Evolutionary conservation across 2,888 invertebrate genomes (phyloP).

Genomic region (Pristionchus fissidentatus): DNA sequence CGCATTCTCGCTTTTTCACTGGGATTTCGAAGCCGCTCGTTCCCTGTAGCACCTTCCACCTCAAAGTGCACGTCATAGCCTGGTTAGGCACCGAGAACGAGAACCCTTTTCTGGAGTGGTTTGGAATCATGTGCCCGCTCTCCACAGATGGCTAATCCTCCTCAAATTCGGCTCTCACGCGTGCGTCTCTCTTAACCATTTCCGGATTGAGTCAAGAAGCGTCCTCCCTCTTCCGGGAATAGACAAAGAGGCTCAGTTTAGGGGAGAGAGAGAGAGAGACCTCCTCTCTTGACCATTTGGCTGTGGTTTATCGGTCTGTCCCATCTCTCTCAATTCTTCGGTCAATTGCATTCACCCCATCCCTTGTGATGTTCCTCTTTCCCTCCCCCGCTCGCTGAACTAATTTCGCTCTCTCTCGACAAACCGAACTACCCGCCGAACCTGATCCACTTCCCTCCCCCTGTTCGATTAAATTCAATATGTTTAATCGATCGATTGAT

Average conservation of each 20-base stretch:
- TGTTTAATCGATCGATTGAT: not conserved
- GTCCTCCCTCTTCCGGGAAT: not conserved
- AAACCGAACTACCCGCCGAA: too few relatives aligned
- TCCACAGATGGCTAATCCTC: not conserved
- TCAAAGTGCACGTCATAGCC: not conserved
- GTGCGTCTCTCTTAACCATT: not conserved
- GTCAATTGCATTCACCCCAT: not conserved
- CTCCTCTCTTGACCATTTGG: conserved; percentile 24
- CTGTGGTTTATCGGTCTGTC: conserved; percentile 15
- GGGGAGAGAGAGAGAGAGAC: not conserved
- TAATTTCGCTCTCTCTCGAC: not conserved
- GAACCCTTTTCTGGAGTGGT: too few relatives aligned
- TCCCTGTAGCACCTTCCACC: not conserved
- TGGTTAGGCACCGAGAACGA: too few relatives aligned
- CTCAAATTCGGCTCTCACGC: not conserved
- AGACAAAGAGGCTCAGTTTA: conserved; percentile 15
- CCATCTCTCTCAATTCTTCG: not conserved
- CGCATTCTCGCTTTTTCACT: not conserved
- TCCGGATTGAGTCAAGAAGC: conserved; percentile 28
- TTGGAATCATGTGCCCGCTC: not conserved
- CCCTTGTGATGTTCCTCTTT: not conserved
- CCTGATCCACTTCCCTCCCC: not conserved
- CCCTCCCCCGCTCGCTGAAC: not conserved
- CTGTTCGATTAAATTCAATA: not conserved
- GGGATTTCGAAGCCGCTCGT: not conserved